Base-by-base conservation (phyloP, 2,888 invertebrate species). In the Nycteola revayana region DNA sequence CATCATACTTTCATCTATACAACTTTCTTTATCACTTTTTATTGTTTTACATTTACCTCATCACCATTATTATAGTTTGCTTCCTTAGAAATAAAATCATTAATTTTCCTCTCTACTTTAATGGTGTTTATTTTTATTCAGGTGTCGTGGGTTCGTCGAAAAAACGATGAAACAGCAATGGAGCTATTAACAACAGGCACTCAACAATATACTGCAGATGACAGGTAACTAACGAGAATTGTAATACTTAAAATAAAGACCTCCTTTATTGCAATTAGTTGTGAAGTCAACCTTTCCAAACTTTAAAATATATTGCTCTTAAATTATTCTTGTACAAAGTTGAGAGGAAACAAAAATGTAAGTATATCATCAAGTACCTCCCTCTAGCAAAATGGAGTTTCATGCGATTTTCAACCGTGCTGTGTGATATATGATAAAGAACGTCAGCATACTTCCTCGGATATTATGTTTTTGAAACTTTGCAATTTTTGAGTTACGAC, bases 131-230 rank as follows among this genome's bases (percentile, higher is more conserved):
- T 14, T 14, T 3, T 24, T 35, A 1, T 8, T 1, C 35, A 87
- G 87, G 87, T 88, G 0, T 87, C 87, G 1, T 88, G 87, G 87
- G 87, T 88, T 1, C 72, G 87, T 7, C 79, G 87, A 56, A 88
- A 88, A 88, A 83, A 72, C 63, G 80, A 79, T 20, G 81, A 80
- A 32, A 73, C 79, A 10, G 77, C 83, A 1, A 88, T 88, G 87
- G 85, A 86, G 14, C 49, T 88, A 5, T 64, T 88, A 1, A 87
- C 87, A 10, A 88, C 87, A 2, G 87, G 87, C 1, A 87, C 83
- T 11, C 87, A 87, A 32, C 77, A 68, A 44, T 88, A 87, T 42
- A 87, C 87, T 11, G 76, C 87, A 17, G 87, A 88, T 46, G 77
- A 83, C 42, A 82, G 87, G 87, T 86, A 50, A 43, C 5, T 2